phyloP scores from a whole-genome alignment of 2,797 vertebrate species.

The Champsocephalus gunnari region DNA sequence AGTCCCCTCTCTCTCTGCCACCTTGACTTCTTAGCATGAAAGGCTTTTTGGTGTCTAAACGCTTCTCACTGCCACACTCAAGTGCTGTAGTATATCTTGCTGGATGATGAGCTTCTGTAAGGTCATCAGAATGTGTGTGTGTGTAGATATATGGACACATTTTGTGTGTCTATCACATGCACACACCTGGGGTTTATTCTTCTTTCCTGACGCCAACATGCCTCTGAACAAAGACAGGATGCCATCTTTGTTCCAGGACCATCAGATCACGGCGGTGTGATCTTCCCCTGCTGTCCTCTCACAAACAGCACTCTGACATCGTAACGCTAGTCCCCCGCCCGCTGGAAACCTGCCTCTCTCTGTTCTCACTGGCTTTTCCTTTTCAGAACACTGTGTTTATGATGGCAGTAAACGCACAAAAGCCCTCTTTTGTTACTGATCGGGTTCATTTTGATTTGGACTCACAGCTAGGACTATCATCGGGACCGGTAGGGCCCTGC shows the following conservation, averaged over 20 bases:
- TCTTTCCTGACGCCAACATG: slow-evolving; percentile 1
- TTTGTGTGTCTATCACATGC: not conserved
- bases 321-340: slow-evolving; percentile 59
- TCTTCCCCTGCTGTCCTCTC: slow-evolving; percentile 14
- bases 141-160: not conserved
- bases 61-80: slow-evolving; percentile 37
- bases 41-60: slow-evolving; percentile 41
- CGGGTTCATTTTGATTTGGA: slow-evolving; percentile 73
- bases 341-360: slow-evolving; percentile 53
- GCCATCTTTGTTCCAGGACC: slow-evolving; percentile 15
- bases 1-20: slow-evolving; percentile 11
- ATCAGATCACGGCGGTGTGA: slow-evolving; percentile 21
- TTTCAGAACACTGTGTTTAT: slow-evolving; percentile 75
- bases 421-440: slow-evolving; percentile 74
- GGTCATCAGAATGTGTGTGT: not conserved
- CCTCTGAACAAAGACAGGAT: slow-evolving; percentile 12
- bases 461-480: slow-evolving; percentile 62
- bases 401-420: slow-evolving; percentile 73
- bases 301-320: slow-evolving; percentile 62
- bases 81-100: slow-evolving; percentile 7
- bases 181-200: not conserved
- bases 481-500: slow-evolving; percentile 65
- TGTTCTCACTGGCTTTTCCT: slow-evolving; percentile 61
- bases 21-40: slow-evolving; percentile 34
- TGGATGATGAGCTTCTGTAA: not conserved